Evolutionary conservation across 2,113 vertebrate species (phyloP).

Genomic region (Platichthys flesus): DNA sequence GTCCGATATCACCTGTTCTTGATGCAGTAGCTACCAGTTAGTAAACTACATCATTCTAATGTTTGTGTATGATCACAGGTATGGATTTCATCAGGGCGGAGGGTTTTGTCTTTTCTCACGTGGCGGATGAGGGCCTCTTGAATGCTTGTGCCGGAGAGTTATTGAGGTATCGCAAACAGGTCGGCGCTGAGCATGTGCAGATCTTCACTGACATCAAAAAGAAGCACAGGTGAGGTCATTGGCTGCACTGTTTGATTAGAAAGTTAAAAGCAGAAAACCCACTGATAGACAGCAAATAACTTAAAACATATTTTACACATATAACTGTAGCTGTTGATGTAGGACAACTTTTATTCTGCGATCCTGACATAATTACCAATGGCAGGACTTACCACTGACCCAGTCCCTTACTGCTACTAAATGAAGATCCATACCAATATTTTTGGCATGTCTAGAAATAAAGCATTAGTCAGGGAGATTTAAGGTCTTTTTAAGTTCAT

Average conservation of each 20-base stretch:
- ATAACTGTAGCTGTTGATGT: background rate
- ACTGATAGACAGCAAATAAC: background rate
- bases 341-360: no score
- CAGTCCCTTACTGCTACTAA: no score
- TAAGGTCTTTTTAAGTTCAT: no score
- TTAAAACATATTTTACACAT: background rate
- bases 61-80: conserved; percentile 65
- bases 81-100: conserved; percentile 87
- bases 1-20: background rate
- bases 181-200: conserved; percentile 86
- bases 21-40: background rate
- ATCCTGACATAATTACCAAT: no score
- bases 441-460: no score
- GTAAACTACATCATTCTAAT: background rate
- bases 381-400: no score
- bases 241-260: background rate
- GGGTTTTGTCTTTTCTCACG: conserved; percentile 86
- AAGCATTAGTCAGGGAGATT: no score
- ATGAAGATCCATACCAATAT: no score
- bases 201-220: conserved; percentile 93
- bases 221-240: conserved; percentile 87
- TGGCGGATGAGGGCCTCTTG: conserved; percentile 87
- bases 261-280: background rate
- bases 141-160: conserved; percentile 86
- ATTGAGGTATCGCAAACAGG: conserved; percentile 85